Percentiles rank a stretch among this genome's conserved stretches.
phyloP scores from a whole-genome alignment of 2,888 invertebrate genomes.

The Trissonchulus latispiculum region DNA sequence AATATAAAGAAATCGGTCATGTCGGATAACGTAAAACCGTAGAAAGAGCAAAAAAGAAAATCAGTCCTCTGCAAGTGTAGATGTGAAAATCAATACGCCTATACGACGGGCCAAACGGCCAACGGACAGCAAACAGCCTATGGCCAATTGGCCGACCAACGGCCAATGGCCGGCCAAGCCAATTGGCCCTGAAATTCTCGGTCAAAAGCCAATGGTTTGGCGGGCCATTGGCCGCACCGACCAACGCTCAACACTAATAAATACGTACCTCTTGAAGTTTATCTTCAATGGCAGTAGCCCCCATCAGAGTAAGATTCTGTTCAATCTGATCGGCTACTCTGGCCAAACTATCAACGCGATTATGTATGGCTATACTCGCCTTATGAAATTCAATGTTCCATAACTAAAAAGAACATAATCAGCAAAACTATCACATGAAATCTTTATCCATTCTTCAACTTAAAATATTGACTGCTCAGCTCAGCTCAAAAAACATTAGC shows the following conservation, averaged over 20 bases:
- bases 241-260: neutral
- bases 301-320: conserved; percentile 68
- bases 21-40: neutral
- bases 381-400: conserved; percentile 79
- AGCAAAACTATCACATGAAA: conserved; percentile 20
- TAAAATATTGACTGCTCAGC: too few relatives aligned
- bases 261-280: conserved; percentile 66
- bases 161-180: too few relatives aligned
- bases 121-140: too few relatives aligned
- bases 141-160: too few relatives aligned
- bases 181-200: too few relatives aligned
- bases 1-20: too few relatives aligned
- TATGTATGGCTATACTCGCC: conserved; percentile 67
- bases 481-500: too few relatives aligned
- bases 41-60: neutral
- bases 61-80: too few relatives aligned
- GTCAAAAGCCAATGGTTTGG: neutral
- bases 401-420: conserved; percentile 49
- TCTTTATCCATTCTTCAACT: too few relatives aligned
- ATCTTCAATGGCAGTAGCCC: conserved; percentile 96
- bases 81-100: too few relatives aligned
- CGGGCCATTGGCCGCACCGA: too few relatives aligned
- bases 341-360: conserved; percentile 76
- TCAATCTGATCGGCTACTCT: conserved; percentile 88
- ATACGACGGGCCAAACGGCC: neutral